These are phyloP conservation scores for Lineus longissimus DNA, from an alignment of 1,140 invertebrate genomes.

Conservation along the genomic window DNA sequence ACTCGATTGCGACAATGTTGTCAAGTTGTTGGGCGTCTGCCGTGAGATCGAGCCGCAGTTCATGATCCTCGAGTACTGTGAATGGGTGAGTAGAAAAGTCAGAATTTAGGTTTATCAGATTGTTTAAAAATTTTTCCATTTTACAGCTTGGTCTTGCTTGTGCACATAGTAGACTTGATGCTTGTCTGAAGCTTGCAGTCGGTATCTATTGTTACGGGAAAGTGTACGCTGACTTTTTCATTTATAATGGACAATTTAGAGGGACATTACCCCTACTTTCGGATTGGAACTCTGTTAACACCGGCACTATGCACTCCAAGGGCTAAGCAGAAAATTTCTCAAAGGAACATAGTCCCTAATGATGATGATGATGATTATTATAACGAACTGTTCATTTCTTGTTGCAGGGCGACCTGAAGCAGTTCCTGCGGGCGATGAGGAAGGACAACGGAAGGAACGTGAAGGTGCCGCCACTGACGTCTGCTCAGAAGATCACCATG, in stretches of 20 bases:
- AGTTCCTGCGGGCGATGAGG: slow-evolving; percentile 81
- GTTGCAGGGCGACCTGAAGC: slow-evolving; percentile 83
- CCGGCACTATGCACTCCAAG: background rate
- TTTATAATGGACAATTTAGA: background rate
- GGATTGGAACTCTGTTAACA: background rate
- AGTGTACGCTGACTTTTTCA: background rate
- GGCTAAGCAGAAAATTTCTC: background rate
- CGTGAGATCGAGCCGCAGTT: slow-evolving; percentile 80
- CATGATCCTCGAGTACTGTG: slow-evolving; percentile 85
- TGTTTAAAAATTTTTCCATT: too few species aligned
- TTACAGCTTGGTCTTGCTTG: too few species aligned
- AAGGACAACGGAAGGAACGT: slow-evolving; percentile 55
- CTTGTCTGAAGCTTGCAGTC: background rate
- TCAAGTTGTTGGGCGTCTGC: slow-evolving; percentile 75
- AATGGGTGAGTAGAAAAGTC: slow-evolving; percentile 69
- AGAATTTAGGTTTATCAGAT: too few species aligned
- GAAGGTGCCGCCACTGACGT: slow-evolving; percentile 59
- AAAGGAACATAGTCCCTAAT: background rate
- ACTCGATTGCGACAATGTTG: slow-evolving; percentile 75
- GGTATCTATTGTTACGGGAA: background rate
- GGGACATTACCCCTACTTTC: background rate
- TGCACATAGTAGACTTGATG: background rate
- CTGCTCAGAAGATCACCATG: slow-evolving; percentile 66
- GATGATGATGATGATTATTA: background rate
- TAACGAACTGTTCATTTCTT: background rate